Percentiles rank a stretch among this genome's conserved stretches.
phyloP scores from a whole-genome alignment of 2,797 vertebrate genomes.

The Cetoscarus ocellatus region DNA sequence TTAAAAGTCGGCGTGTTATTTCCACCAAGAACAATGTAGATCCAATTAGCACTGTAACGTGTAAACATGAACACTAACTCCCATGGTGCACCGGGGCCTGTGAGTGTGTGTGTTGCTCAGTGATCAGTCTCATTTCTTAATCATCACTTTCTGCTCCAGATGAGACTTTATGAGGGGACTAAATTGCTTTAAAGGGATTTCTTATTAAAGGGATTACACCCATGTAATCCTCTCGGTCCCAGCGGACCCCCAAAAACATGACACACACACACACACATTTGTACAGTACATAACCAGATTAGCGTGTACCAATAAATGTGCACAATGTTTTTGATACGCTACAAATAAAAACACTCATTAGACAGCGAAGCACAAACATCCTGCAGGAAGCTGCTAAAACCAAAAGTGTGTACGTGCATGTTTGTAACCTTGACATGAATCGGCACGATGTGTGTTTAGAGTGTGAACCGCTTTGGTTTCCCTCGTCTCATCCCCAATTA shows the following conservation, averaged over 20 bases:
- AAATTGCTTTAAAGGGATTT: slow-evolving; percentile 92
- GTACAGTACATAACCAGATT: slow-evolving; percentile 54
- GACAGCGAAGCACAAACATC: slow-evolving; percentile 12
- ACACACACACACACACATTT: slow-evolving; percentile 30
- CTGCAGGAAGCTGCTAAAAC: slow-evolving; percentile 40
- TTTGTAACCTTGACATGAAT: slow-evolving; percentile 39
- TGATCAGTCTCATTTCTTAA: slow-evolving; percentile 85
- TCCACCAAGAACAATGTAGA: slow-evolving; percentile 61
- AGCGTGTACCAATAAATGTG: slow-evolving; percentile 47
- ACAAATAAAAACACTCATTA: slow-evolving; percentile 46
- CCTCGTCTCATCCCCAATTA: slow-evolving; percentile 79
- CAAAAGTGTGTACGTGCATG: slow-evolving; percentile 16
- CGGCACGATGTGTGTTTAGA: slow-evolving; percentile 1
- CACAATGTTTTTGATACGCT: slow-evolving; percentile 42
- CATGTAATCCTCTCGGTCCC: slow-evolving; percentile 93
- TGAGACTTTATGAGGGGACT: slow-evolving; percentile 92
- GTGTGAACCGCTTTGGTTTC: slow-evolving; percentile 20
- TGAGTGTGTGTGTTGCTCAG: slow-evolving; percentile 26
- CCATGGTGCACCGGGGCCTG: slow-evolving; percentile 57
- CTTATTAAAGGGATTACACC: slow-evolving; percentile 96
- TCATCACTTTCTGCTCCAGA: slow-evolving; percentile 90
- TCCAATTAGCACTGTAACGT: slow-evolving; percentile 73
- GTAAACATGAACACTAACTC: slow-evolving; percentile 74
- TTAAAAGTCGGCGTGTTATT: slow-evolving; percentile 69
- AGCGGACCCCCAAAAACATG: slow-evolving; percentile 85